phyloP scores from a whole-genome alignment of 2,113 vertebrate genomes.

The Corynorhinus townsendii region DNA sequence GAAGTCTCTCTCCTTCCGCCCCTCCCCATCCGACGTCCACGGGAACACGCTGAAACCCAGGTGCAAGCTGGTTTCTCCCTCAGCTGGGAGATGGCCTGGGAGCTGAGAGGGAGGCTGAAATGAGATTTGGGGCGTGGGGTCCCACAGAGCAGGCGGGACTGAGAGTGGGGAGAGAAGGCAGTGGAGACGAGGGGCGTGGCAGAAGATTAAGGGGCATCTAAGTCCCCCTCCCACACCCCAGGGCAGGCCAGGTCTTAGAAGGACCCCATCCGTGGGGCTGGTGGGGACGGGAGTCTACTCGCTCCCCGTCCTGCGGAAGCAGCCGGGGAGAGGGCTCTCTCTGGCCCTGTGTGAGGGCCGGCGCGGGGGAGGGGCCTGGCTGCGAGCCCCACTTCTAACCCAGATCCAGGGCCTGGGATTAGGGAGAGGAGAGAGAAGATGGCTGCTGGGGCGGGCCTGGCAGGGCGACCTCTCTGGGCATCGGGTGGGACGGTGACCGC shows the following conservation, averaged over 20 bases:
- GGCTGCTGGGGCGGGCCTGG: background rate
- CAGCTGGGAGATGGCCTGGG: background rate
- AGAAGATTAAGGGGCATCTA: background rate
- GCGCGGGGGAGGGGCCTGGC: background rate
- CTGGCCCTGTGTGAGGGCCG: background rate
- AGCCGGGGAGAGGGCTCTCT: background rate
- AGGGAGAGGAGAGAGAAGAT: background rate
- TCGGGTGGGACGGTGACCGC: accelerated
- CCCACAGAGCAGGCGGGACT: background rate
- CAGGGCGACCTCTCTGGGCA: background rate
- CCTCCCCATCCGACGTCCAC: background rate
- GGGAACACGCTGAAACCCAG: background rate
- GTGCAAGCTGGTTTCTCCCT: background rate
- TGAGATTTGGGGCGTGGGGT: background rate
- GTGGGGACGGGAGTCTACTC: background rate
- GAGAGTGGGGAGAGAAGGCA: background rate
- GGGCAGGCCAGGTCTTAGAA: background rate
- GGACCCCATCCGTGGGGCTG: background rate
- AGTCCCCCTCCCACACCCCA: background rate
- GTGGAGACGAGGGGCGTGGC: background rate
- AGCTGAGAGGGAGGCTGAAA: background rate
- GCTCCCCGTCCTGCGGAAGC: background rate
- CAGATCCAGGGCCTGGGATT: background rate
- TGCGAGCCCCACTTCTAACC: background rate
- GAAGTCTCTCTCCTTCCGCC: background rate